Base-by-base conservation (phyloP, 2,888 invertebrate species). In the Dorcus hopei region DNA sequence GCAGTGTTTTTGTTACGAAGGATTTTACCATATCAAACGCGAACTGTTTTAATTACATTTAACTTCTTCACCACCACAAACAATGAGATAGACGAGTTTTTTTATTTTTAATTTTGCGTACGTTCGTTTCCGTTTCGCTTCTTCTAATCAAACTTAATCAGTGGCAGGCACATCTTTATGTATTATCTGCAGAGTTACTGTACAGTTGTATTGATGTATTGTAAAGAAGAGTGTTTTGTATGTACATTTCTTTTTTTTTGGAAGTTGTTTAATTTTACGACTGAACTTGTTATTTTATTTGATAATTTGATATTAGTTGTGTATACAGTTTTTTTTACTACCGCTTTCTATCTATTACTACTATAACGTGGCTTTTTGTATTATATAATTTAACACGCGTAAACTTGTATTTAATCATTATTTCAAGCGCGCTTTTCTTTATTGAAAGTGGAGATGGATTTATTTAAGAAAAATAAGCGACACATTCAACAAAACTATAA, bases 371-470 rank as follows among this genome's bases (percentile, higher is more conserved):
- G 57, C 57, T 51, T 57, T 50, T 57, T 57, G 57, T 57, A 57
- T 51, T 57, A 57, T 57, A 57, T 57, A 57, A 57, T 57, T 57
- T 57, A 57, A 57, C 51, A 57, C 51, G 57, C 57, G 38, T 45
- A 45, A 19, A 33, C 26, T 33, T 33, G 7, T 33, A 33, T 4
- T 14, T 14, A 14, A 14, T 33, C 26, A 33, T 33, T 33, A 33
- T 33, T 33, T 33, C 26, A 33, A 33, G 26, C 26, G 26, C 26
- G 26, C 23, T 16, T 45, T 45, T 45, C 19, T 45, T 45, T 19
- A 19, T 45, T 45, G 14, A 19, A 19, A 9, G 16, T 45, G 45
- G 45, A 45, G 45, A 45, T 45, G 45, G 16, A 6, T 45, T 45
- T 45, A 45, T 45, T 45, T 16, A 3, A 19, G 9, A 9, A 16